These are phyloP conservation scores for Eulemur macaco DNA, from an alignment of 2,113 vertebrate species.

Conservation along the genomic window DNA sequence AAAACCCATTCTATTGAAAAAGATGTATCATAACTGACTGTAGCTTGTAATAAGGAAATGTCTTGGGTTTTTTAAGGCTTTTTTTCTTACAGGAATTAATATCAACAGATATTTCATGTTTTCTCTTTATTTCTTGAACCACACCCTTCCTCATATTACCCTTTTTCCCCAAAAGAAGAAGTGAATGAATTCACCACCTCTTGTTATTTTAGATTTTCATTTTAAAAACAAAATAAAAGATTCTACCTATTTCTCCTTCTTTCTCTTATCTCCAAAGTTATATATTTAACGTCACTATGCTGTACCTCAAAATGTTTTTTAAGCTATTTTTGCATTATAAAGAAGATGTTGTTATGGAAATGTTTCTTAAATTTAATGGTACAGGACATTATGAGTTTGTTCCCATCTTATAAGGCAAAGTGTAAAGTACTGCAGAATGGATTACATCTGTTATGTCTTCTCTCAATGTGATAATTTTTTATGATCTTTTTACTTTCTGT, in stretches of 20 bases:
- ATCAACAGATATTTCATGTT: not conserved
- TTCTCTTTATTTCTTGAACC: not conserved
- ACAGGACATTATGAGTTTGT: not conserved
- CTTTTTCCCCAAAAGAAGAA: not conserved
- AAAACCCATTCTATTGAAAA: not conserved
- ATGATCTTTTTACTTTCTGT: not conserved
- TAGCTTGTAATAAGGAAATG: not conserved
- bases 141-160: not conserved
- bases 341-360: not conserved
- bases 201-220: not conserved
- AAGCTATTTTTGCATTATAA: not conserved
- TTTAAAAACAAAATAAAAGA: not conserved
- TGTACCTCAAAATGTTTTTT: not conserved
- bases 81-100: not conserved
- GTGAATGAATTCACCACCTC: not conserved
- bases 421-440: not conserved
- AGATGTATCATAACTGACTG: not conserved
- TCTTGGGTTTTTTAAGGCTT: not conserved
- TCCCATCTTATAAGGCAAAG: not conserved
- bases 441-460: not conserved
- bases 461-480: not conserved
- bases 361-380: not conserved
- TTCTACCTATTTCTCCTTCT: not conserved
- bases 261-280: not conserved
- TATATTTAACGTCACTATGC: not conserved